These are phyloP conservation scores for Sternarchorhynchus goeldii DNA, from an alignment of 2,797 vertebrate species.

Conservation along the genomic window DNA sequence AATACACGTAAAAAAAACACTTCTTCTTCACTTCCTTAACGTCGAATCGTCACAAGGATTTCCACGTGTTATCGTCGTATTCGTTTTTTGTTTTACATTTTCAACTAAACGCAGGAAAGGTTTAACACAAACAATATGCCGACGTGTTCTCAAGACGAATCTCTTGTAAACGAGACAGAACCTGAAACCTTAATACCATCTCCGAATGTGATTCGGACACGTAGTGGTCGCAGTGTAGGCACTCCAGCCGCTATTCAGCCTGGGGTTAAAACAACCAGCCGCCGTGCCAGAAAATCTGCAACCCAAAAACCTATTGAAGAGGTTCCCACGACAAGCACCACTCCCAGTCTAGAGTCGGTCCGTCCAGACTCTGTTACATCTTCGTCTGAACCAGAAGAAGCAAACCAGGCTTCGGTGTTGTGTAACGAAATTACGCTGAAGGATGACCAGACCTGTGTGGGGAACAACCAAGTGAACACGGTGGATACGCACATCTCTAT, in stretches of 20 bases:
- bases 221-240: slow-evolving; percentile 73
- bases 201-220: slow-evolving; percentile 66
- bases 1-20: background rate
- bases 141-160: background rate
- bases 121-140: background rate
- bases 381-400: background rate
- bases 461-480: slow-evolving; percentile 41
- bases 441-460: slow-evolving; percentile 29
- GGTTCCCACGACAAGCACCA: background rate
- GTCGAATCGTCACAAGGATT: background rate
- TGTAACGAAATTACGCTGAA: background rate
- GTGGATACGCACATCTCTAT: slow-evolving; percentile 37
- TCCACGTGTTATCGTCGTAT: background rate
- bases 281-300: slow-evolving; percentile 69
- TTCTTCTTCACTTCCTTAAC: background rate
- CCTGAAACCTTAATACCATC: slow-evolving; percentile 37
- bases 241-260: slow-evolving; percentile 57
- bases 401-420: background rate
- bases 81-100: no score
- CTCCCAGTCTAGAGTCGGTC: background rate
- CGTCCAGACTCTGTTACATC: no score
- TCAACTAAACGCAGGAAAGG: no score
- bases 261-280: slow-evolving; percentile 58
- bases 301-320: slow-evolving; percentile 35
- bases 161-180: background rate